Percentiles rank a stretch among this genome's conserved stretches.
phyloP scores from a whole-genome alignment of 2,797 vertebrate species.

The Enteromius afrohamiltoni region DNA sequence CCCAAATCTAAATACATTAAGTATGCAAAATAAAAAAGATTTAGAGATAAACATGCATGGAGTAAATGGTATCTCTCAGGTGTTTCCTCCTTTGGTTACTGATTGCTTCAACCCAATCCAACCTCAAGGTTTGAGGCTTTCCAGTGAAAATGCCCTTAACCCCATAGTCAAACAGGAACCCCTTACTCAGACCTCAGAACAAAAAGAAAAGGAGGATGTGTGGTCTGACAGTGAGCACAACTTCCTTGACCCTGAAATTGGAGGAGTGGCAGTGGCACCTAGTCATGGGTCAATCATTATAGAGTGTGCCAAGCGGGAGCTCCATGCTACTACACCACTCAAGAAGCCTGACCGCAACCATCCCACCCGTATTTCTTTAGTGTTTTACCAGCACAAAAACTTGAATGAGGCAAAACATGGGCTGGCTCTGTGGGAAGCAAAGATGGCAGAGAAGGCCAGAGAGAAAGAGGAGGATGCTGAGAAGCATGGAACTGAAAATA shows the following conservation, averaged over 20 bases:
- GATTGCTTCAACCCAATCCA: constrained; percentile 73
- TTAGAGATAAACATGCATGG: constrained; percentile 76
- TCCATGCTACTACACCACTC: constrained; percentile 95
- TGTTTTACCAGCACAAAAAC: constrained; percentile 99
- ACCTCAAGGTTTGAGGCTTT: constrained; percentile 73
- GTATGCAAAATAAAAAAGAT: constrained; percentile 81
- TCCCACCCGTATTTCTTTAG: constrained; percentile 95
- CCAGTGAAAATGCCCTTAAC: constrained; percentile 73
- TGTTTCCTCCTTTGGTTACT: constrained; percentile 75
- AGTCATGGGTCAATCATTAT: constrained; percentile 97
- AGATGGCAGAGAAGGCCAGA: constrained; percentile 95
- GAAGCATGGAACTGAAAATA: constrained; percentile 87
- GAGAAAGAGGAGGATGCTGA: constrained; percentile 96
- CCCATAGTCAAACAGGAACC: constrained; percentile 76
- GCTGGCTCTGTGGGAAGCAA: constrained; percentile 95
- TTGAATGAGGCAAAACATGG: constrained; percentile 98
- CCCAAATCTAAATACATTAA: constrained; percentile 79
- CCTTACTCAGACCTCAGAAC: constrained; percentile 65
- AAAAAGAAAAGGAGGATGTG: constrained; percentile 85
- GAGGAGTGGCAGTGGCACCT: constrained; percentile 95
- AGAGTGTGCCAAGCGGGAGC: constrained; percentile 96
- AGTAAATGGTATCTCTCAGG: constrained; percentile 75
- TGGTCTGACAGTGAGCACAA: constrained; percentile 99
- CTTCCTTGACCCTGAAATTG: constrained; percentile 95
- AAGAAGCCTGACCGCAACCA: constrained; percentile 92